phyloP scores from a whole-genome alignment of 2,113 vertebrate genomes.

The Megaleporinus macrocephalus region DNA sequence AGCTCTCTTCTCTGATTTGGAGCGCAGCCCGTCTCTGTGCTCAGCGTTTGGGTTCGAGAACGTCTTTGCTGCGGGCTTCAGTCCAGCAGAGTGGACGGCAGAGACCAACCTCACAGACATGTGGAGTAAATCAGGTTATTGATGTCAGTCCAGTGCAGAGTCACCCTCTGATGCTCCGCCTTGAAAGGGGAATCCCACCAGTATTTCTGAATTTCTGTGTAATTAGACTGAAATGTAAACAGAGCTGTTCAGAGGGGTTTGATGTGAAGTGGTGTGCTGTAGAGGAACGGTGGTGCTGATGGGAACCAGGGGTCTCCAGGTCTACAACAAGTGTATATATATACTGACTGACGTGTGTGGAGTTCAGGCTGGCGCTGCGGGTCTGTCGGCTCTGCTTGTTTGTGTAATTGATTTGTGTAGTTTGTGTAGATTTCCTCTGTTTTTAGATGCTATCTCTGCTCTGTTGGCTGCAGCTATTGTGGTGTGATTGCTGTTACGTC shows the following conservation, averaged over 20 bases:
- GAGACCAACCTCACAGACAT: neutral
- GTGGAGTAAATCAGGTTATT: neutral
- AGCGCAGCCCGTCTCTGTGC: too few species aligned
- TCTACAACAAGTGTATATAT: too few species aligned
- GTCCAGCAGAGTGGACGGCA: neutral
- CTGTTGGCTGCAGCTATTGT: constrained; percentile 1
- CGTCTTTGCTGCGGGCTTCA: neutral
- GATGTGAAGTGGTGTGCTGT: neutral
- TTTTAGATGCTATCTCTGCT: neutral
- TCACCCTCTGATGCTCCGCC: neutral
- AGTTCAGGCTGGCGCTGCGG: too few species aligned
- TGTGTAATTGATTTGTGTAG: neutral
- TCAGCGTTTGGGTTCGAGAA: neutral
- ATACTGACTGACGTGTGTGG: too few species aligned
- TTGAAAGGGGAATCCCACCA: neutral
- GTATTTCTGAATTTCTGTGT: too few species aligned
- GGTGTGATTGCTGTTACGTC: neutral
- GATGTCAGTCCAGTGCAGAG: neutral
- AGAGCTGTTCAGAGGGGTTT: too few species aligned
- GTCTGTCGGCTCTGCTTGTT: neutral
- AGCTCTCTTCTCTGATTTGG: neutral
- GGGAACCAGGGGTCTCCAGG: too few species aligned
- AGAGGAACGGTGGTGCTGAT: too few species aligned
- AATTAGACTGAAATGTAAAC: too few species aligned
- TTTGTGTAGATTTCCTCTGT: neutral